These are phyloP conservation scores for human DNA, from an alignment of 2,113 vertebrate genomes.

Conservation along the genomic window DNA sequence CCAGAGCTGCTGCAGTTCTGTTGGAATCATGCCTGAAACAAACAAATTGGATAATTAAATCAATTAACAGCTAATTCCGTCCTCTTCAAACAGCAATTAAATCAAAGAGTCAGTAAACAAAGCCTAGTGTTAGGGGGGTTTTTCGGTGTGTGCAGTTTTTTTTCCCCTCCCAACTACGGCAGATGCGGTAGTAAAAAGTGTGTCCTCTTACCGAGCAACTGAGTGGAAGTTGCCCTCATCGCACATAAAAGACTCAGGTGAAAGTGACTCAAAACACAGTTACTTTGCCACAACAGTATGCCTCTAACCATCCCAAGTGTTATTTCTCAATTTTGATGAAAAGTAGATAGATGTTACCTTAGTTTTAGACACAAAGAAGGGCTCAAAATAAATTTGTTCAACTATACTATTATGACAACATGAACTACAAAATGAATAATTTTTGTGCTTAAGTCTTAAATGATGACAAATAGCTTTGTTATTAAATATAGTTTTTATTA, in stretches of 20 bases:
- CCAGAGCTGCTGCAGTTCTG: slow-evolving; percentile 99
- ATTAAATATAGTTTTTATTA: slow-evolving; percentile 92
- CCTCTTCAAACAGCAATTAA: slow-evolving; percentile 97
- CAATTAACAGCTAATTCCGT: slow-evolving; percentile 98
- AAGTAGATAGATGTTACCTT: slow-evolving; percentile 24
- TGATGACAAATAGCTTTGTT: slow-evolving; percentile 92
- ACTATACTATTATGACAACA: slow-evolving; percentile 85
- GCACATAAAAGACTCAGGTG: neutral
- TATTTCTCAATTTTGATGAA: neutral
- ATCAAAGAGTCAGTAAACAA: slow-evolving; percentile 98
- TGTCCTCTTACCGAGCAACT: slow-evolving; percentile 27
- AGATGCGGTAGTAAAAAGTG: slow-evolving; percentile 33
- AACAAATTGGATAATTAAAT: slow-evolving; percentile 99
- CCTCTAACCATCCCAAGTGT: neutral
- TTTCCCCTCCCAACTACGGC: slow-evolving; percentile 30
- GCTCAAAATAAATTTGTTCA: slow-evolving; percentile 74
- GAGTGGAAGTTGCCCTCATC: neutral
- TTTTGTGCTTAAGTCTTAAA: slow-evolving; percentile 87
- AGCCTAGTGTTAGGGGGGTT: slow-evolving; percentile 87
- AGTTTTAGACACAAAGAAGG: slow-evolving; percentile 75
- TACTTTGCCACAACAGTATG: neutral
- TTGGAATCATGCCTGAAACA: slow-evolving; percentile 99
- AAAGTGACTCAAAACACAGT: neutral
- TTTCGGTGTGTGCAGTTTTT: neutral
- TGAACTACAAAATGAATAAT: slow-evolving; percentile 84